Conservation (phyloP, 92 coral and sea anemone species). For the Nematostella vectensis region DNA sequence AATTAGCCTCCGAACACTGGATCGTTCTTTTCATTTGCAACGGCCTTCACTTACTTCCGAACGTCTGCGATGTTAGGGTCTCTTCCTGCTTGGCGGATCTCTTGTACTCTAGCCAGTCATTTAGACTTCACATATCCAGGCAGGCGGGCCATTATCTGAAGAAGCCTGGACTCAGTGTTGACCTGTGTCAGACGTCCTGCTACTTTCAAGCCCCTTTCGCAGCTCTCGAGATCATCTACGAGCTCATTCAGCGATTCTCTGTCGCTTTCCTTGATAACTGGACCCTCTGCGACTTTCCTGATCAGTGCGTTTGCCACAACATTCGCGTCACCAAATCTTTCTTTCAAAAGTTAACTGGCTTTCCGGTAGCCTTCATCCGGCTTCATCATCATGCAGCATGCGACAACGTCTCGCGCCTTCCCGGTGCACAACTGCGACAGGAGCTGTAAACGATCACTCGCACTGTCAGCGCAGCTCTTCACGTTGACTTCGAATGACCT, state of each 20-base stretch:
- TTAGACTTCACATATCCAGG: constrained; percentile 22
- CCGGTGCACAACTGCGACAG: constrained; percentile 35
- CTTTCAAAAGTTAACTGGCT: constrained; percentile 29
- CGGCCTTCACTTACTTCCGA: background rate
- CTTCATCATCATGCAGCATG: constrained; percentile 20
- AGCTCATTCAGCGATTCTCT: constrained; percentile 11
- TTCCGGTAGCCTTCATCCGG: constrained; percentile 15
- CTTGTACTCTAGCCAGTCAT: constrained; percentile 28
- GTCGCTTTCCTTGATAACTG: constrained; percentile 1
- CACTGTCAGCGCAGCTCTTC: constrained; percentile 10
- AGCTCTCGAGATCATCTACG: constrained; percentile 33
- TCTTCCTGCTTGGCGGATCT: constrained; percentile 27
- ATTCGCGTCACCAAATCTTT: constrained; percentile 25
- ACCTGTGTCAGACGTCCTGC: constrained; percentile 16
- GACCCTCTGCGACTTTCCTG: constrained; percentile 8
- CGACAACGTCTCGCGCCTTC: constrained; percentile 25
- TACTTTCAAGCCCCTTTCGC: constrained; percentile 21
- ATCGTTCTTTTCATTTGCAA: constrained; percentile 32
- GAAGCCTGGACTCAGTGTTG: constrained; percentile 24
- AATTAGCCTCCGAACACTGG: no score
- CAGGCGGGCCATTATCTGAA: constrained; percentile 19
- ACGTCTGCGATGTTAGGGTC: constrained; percentile 23
- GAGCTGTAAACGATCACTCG: constrained; percentile 19
- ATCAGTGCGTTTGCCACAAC: constrained; percentile 36
- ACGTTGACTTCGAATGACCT: constrained; percentile 20